Conservation (phyloP, 2,888 invertebrate genomes). For the Euclidia mi region DNA sequence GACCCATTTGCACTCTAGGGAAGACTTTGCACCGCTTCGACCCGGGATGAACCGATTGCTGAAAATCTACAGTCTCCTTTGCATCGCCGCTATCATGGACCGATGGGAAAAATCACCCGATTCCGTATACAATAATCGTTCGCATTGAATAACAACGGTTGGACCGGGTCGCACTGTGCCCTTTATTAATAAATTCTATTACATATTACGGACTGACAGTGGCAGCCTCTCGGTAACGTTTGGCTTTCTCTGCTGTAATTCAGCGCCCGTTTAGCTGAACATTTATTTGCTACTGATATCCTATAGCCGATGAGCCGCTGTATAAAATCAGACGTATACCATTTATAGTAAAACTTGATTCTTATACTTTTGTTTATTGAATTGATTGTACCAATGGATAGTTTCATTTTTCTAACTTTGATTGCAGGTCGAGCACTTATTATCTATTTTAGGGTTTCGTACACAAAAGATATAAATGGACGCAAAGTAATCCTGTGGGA, state of each 20-base stretch:
- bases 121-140: constrained; percentile 61
- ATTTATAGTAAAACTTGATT: not conserved
- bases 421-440: too few relatives aligned
- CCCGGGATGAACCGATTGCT: not conserved
- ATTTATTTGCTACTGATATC: constrained; percentile 35
- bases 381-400: too few relatives aligned
- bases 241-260: constrained; percentile 25
- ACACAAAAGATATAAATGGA: too few relatives aligned
- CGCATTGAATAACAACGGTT: constrained; percentile 62
- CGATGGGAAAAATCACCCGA: constrained; percentile 57
- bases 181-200: constrained; percentile 62
- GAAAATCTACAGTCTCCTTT: not conserved
- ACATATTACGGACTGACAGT: constrained; percentile 35
- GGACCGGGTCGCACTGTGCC: constrained; percentile 31
- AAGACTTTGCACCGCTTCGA: too few relatives aligned
- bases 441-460: too few relatives aligned
- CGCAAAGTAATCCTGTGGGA: too few relatives aligned
- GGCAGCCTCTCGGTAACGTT: constrained; percentile 22
- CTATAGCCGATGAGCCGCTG: not conserved
- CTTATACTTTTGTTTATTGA: not conserved
- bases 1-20: too few relatives aligned
- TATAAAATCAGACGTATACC: constrained; percentile 3
- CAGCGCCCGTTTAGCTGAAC: constrained; percentile 27
- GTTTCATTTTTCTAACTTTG: too few relatives aligned
- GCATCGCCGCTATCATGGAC: constrained; percentile 19